Base-by-base conservation (phyloP, 1,140 invertebrate genomes). In the Dendroctonus valens region DNA sequence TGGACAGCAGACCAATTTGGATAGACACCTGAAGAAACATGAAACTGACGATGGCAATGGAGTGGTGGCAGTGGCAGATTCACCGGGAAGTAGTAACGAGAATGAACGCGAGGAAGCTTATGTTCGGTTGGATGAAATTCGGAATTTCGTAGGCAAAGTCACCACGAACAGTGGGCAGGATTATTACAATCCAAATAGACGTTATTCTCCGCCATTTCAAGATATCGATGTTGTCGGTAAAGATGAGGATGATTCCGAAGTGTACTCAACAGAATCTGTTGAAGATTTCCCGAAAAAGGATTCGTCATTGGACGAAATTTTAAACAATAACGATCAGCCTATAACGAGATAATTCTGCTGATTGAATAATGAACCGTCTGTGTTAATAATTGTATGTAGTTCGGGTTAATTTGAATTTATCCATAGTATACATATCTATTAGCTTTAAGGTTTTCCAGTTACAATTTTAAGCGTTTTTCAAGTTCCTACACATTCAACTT, bases 1-100 rank as follows among this genome's bases (percentile, higher is more conserved):
- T 79, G 97, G 97, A 0, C 97, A 99, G 79, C 97, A 99, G 80
- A 99, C 97, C 4, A 99, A 99, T 79, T 84, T 99, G 44, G 97
- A 99, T 80, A 84, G 97, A 67, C 97, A 99, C 79, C 80, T 99
- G 73, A 96, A 97, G 84, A 99, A 99, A 75, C 97, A 99, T 79
- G 96, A 99, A 75, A 87, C 90, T 9, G 92, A 95, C 73, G 85
- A 90, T 67, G 83, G 85, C 0, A 83, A 79, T 64, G 86, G 86
- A 0, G 84, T 86, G 11, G 84, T 83, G 40, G 84, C 89, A 0
- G 83, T 85, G 0, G 87, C 88, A 7, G 92, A 92, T 75, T 93
- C 90, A 0, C 87, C 90, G 0, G 84, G 84, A 3, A 90, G 89
- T 62, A 91, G 89, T 14, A 90, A 88, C 65, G 89, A 90, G 70